Base-by-base conservation (phyloP, 1,140 invertebrate genomes). In the Brachionus plicatilis region DNA sequence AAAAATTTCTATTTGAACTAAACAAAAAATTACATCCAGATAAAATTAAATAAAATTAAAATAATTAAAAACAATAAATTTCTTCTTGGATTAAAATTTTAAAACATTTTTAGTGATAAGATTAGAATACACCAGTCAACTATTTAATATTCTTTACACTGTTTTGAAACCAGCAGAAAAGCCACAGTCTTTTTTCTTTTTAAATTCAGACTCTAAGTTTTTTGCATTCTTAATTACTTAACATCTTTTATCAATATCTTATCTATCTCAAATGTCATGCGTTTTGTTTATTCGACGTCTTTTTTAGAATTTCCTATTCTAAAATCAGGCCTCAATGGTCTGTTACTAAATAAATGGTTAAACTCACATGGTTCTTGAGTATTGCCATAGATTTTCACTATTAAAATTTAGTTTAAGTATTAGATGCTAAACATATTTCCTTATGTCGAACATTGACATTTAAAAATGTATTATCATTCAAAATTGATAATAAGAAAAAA, bases 11-110 rank as follows among this genome's bases (percentile, higher is more conserved):
- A 60, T 60, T 60, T 60, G 53, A 60, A 60, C 53, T 60, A 60
- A 60, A 60, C 47, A 70, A 72, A 72, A 72, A 72, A 72, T 72
- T 72, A 72, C 68, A 72, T 72, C 68, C 68, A 72, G 68, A 72
- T 72, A 72, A 72, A 68, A 27, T 68, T 68, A 68, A 68, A 68
- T 68, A 68, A 68, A 72, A 72, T 72, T 72, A 72, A 72, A 72
- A 72, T 72, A 72, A 72, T 72, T 72, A 72, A 72, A 72, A 72
- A 41, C 68, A 72, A 72, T 72, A 72, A 72, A 72, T 43, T 68
- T 72, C 33, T 72, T 72, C 33, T 72, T 41, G 68, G 68, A 72
- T 43, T 20, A 72, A 41, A 20, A 72, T 37, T 41, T 37, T 41
- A 41, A 41, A 41, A 72, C n/a, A 41, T n/a, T 41, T 20, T 43